Percentiles rank a stretch among this genome's conserved stretches.
Evolutionary conservation across 2,888 invertebrate genomes (phyloP).

Genomic region (Ryuthela nishihirai): DNA sequence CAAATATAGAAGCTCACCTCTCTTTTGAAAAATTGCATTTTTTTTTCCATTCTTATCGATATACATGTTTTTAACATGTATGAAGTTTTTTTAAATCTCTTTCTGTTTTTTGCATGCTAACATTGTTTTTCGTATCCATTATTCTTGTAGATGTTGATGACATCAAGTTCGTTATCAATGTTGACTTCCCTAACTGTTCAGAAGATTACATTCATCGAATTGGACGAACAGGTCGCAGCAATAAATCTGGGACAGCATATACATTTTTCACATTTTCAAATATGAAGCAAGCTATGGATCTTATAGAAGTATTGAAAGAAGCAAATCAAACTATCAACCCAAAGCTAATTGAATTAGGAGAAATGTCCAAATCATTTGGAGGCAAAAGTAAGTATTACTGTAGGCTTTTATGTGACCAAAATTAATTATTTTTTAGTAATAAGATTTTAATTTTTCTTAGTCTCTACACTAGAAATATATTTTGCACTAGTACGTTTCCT

Average conservation of each 20-base stretch:
- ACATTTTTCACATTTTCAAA: slow-evolving; percentile 93
- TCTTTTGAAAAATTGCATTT: too few species aligned
- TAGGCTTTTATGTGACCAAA: too few species aligned
- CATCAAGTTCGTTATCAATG: slow-evolving; percentile 95
- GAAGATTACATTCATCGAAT: slow-evolving; percentile 98
- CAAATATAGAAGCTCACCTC: too few species aligned
- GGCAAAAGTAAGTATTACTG: slow-evolving; percentile 24
- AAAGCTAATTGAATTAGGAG: slow-evolving; percentile 39
- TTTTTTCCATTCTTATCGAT: too few species aligned
- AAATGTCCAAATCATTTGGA: slow-evolving; percentile 32
- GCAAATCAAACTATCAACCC: slow-evolving; percentile 63
- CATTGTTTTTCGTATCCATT: slow-evolving; percentile 3
- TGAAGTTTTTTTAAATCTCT: too few species aligned
- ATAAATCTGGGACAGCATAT: slow-evolving; percentile 90
- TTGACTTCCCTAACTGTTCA: slow-evolving; percentile 93
- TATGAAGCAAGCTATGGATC: slow-evolving; percentile 83
- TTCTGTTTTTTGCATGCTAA: too few species aligned
- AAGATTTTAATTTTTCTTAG: too few species aligned
- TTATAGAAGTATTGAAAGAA: slow-evolving; percentile 86
- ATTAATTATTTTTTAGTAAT: too few species aligned
- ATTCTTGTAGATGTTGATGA: slow-evolving; percentile 72
- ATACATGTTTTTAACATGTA: too few species aligned
- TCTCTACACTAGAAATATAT: too few species aligned
- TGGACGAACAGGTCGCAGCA: slow-evolving; percentile 87
- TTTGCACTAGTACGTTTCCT: too few species aligned